Base-by-base conservation (phyloP, 2,113 vertebrate genomes). In the Bothrops jararaca region DNA sequence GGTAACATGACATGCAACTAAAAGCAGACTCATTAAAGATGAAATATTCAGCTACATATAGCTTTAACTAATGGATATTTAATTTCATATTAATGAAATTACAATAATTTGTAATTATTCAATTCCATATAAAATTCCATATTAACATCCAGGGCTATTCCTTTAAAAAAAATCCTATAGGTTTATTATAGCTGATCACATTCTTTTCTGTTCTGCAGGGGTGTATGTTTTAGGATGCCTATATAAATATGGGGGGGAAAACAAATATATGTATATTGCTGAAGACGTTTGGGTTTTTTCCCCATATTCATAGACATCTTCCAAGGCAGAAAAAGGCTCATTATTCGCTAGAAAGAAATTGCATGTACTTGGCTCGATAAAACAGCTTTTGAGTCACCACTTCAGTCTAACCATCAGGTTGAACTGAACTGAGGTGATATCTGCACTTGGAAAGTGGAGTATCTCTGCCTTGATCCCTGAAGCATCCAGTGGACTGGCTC, bases 1-100 rank as follows among this genome's bases (percentile, higher is more conserved):
- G 93, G 4, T 89, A 69, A 48, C 60, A 86, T 93, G n/a, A 93
- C 95, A 92, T 92, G 94, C 26, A n/a, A 95, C 95, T 96, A 94
- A 86, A 95, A 89, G 92, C 29, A 90, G 89, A 20, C 24, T 92
- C 74, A 86, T 90, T 45, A 60, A 56, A 92, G 4, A 86, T 86
- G 18, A 89, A 89, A 15, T 39, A 58, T 89, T 92, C 88, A 52
- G 23, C 92, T 94, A 95, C 94, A 10, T 0, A 52, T 26, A 0
- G 8, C 90, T 94, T 93, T 3, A 89, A 52, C 69, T 85, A 69
- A 34, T 89, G 9, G 3, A 91, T 93, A 88, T 1, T 69, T 69
- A 69, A n/a, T 69, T n/a, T 69, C 1, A 15, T 69, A 12, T n/a
- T 29, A 69, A n/a, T 69, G 60, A 69, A 69, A 69, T 69, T 69